phyloP scores from a whole-genome alignment of 2,113 vertebrate species.

The Ranitomeya imitator region DNA sequence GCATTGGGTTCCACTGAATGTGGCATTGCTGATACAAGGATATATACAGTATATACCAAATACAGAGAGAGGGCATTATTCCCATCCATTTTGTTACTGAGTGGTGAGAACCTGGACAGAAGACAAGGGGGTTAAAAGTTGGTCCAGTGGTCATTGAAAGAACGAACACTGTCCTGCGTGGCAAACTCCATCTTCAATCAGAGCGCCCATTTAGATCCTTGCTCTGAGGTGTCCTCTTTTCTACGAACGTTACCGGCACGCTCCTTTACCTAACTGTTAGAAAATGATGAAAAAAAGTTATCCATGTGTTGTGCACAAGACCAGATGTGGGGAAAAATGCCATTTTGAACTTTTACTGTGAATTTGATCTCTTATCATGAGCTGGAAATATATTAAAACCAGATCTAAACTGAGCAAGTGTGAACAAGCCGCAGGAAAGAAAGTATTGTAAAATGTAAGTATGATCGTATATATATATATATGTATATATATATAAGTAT shows the following conservation, averaged over 20 bases:
- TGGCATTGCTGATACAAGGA: too few species aligned
- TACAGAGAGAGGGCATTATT: too few species aligned
- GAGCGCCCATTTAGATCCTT: not conserved
- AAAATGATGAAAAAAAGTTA: not conserved
- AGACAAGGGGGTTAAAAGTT: not conserved
- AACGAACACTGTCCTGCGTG: too few species aligned
- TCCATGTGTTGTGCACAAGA: not conserved
- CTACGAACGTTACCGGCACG: not conserved
- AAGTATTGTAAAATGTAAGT: not conserved
- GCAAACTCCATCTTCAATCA: too few species aligned
- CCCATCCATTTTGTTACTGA: too few species aligned
- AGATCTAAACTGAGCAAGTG: slow-evolving; percentile 6
- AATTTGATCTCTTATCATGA: slow-evolving; percentile 12
- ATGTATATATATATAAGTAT: too few species aligned
- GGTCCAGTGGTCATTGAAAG: not conserved
- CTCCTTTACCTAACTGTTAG: not conserved
- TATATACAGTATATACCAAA: too few species aligned
- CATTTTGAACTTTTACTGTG: not conserved
- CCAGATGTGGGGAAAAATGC: slow-evolving; percentile 7
- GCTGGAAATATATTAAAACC: slow-evolving; percentile 1
- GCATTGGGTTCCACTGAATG: too few species aligned
- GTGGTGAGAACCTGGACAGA: not conserved
- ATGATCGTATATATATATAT: not conserved
- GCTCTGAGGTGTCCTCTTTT: not conserved
- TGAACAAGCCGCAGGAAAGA: slow-evolving; percentile 26